Percentiles rank a stretch among this genome's conserved stretches.
Evolutionary conservation across 2,888 invertebrate genomes (phyloP).

Genomic region (Erebia aethiops): DNA sequence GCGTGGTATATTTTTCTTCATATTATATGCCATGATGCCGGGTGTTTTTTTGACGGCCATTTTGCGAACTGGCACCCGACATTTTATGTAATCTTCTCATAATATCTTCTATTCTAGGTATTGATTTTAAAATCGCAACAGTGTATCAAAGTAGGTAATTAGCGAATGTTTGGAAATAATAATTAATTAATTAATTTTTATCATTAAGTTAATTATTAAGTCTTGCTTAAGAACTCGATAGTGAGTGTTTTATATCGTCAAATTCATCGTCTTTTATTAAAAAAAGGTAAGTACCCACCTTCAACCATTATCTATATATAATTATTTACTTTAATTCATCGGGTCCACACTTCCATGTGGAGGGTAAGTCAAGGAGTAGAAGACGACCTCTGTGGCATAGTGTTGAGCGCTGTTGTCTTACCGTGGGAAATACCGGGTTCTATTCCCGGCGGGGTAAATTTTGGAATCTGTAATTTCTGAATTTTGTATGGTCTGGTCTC

Average conservation of each 20-base stretch:
- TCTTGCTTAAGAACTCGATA: neutral
- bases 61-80: conserved; percentile 49
- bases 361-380: too few species aligned
- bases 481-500: too few species aligned
- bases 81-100: conserved; percentile 42
- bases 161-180: conserved; percentile 22
- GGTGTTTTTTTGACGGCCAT: conserved; percentile 47
- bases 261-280: neutral
- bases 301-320: too few species aligned
- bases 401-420: too few species aligned
- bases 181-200: conserved; percentile 6
- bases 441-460: too few species aligned
- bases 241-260: neutral
- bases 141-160: conserved; percentile 28
- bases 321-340: too few species aligned
- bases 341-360: too few species aligned
- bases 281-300: too few species aligned
- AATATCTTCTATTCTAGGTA: conserved; percentile 46
- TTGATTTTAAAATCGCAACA: conserved; percentile 38
- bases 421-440: too few species aligned
- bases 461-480: too few species aligned
- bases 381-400: too few species aligned
- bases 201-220: neutral
- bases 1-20: conserved; percentile 32
- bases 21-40: conserved; percentile 44